Evolutionary conservation across 2,797 vertebrate species (phyloP).

Genomic region (Lepilemur ruficaudatus): DNA sequence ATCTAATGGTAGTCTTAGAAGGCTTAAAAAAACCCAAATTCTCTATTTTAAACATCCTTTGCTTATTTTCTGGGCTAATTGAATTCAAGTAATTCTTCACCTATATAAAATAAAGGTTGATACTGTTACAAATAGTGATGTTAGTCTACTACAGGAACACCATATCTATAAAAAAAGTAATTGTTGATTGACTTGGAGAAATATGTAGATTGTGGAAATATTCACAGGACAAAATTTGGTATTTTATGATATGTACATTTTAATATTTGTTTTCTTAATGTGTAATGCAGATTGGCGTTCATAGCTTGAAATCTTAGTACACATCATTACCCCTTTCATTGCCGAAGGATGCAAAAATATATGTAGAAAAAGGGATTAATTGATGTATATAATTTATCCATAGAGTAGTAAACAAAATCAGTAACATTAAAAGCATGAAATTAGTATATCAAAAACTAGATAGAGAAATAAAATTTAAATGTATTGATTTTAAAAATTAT

Average conservation of each 20-base stretch:
- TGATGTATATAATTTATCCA: conserved; percentile 39
- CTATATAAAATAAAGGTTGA: conserved; percentile 24
- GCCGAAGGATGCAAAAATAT: not conserved
- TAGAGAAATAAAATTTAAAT: conserved; percentile 35
- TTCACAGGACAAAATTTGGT: conserved; percentile 31
- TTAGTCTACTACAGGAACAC: not conserved
- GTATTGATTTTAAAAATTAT: conserved; percentile 16
- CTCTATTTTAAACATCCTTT: conserved; percentile 59
- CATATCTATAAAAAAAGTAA: conserved; percentile 9
- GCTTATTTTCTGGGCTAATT: conserved; percentile 48
- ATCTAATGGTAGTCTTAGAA: conserved; percentile 51
- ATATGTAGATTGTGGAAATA: conserved; percentile 20
- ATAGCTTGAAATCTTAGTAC: not conserved
- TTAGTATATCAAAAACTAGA: not conserved
- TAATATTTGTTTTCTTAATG: conserved; percentile 46
- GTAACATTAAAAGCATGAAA: not conserved
- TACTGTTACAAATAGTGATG: conserved; percentile 21
- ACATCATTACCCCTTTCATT: conserved; percentile 40
- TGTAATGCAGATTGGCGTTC: conserved; percentile 19
- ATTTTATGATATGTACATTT: not conserved
- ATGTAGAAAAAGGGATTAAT: conserved; percentile 37
- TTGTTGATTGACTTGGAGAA: conserved; percentile 59
- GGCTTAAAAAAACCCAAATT: not conserved
- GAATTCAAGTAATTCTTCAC: conserved; percentile 52
- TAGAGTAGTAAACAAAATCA: not conserved